phyloP scores from a whole-genome alignment of 2,113 vertebrate genomes.

The Chaetorhynchus papuensis region DNA sequence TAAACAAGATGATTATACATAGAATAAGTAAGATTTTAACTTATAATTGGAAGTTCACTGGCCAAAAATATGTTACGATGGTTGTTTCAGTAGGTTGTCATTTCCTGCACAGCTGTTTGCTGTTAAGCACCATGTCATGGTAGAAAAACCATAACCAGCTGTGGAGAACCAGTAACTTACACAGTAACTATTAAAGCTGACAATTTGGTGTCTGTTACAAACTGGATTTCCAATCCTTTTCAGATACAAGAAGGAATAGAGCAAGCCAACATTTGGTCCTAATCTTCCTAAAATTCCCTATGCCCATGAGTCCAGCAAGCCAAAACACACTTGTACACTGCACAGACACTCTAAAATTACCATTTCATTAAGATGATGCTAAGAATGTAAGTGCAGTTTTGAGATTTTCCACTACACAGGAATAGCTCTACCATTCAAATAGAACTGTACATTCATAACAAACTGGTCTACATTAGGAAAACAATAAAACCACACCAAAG shows the following conservation, averaged over 20 bases:
- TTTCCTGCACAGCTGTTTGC: constrained; percentile 65
- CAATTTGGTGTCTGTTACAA: neutral
- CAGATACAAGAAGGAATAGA: neutral
- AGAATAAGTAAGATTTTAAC: neutral
- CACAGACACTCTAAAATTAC: neutral
- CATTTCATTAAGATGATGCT: neutral
- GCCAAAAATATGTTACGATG: neutral
- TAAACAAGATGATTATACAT: neutral
- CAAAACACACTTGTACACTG: neutral
- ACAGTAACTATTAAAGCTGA: constrained; percentile 20
- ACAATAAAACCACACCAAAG: neutral
- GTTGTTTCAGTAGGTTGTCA: constrained; percentile 56
- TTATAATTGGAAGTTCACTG: neutral
- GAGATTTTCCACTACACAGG: neutral
- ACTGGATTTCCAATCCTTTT: constrained; percentile 26
- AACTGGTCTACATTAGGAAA: neutral
- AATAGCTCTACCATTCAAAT: neutral
- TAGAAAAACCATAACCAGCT: constrained; percentile 45
- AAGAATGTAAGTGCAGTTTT: neutral
- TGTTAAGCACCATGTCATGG: constrained; percentile 37
- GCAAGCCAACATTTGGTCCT: neutral
- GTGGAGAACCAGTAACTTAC: neutral
- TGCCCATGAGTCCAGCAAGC: neutral
- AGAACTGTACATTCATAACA: neutral
- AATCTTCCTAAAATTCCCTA: neutral